Conservation (phyloP, 2,888 invertebrate genomes). For the Spilosoma lubricipeda region DNA sequence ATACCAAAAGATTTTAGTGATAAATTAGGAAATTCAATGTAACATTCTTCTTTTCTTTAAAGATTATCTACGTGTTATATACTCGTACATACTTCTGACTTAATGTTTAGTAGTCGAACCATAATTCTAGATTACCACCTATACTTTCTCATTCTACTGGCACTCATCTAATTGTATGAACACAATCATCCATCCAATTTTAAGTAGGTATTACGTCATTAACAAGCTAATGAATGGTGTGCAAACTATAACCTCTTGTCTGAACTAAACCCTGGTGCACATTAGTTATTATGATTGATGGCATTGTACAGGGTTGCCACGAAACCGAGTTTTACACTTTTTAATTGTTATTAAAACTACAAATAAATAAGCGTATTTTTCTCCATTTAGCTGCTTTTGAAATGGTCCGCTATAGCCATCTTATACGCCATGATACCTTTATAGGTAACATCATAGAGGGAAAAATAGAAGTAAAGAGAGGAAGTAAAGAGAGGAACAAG, state of each 20-base stretch:
- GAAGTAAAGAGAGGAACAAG: too few relatives aligned
- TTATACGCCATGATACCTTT: too few relatives aligned
- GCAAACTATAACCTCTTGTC: conserved; percentile 66
- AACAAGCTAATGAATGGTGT: conserved; percentile 61
- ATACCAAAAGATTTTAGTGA: background rate
- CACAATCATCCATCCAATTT: conserved; percentile 54
- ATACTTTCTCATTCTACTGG: conserved; percentile 12
- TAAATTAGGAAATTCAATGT: background rate
- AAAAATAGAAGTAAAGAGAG: too few relatives aligned
- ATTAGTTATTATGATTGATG: conserved; percentile 66
- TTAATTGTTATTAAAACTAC: background rate
- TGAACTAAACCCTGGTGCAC: conserved; percentile 58
- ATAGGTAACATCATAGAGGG: too few relatives aligned
- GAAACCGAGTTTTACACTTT: background rate
- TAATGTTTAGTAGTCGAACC: background rate
- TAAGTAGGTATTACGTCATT: conserved; percentile 56
- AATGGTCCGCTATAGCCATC: too few relatives aligned
- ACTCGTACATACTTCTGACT: background rate
- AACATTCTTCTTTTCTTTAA: background rate
- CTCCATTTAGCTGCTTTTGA: too few relatives aligned
- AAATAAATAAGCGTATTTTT: too few relatives aligned
- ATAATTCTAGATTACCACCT: background rate
- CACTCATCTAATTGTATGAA: conserved; percentile 36
- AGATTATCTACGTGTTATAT: too few relatives aligned
- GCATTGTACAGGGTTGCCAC: conserved; percentile 39